Percentiles rank a stretch among this genome's conserved stretches.
Evolutionary conservation across 2,888 invertebrate genomes (phyloP).

Genomic region (Biston betularia): DNA sequence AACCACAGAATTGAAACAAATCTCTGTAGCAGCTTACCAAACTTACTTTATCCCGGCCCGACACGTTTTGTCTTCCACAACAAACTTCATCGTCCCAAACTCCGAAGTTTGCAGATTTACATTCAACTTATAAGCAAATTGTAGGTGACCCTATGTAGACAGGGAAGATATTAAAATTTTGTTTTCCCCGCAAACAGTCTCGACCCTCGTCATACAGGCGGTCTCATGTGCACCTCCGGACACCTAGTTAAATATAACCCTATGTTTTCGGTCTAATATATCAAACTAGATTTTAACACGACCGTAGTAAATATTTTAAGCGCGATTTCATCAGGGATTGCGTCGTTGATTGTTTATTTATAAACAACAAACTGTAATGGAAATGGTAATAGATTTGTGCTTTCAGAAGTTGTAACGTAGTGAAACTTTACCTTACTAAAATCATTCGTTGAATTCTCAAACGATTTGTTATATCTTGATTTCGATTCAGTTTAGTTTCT

Average conservation of each 20-base stretch:
- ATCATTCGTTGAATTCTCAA: not conserved
- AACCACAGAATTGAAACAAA: conserved; percentile 17
- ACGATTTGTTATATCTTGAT: not conserved
- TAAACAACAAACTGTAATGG: not conserved
- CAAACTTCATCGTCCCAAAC: conserved; percentile 32
- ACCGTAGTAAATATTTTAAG: conserved; percentile 41
- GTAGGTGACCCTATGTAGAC: conserved; percentile 59
- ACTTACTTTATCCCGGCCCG: conserved; percentile 19
- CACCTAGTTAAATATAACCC: conserved; percentile 61
- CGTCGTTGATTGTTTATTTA: conserved; percentile 24
- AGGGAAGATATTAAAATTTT: conserved; percentile 70
- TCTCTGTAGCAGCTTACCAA: conserved; percentile 8
- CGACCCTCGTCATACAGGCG: conserved; percentile 68
- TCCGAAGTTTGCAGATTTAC: conserved; percentile 38
- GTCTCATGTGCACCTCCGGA: conserved; percentile 66
- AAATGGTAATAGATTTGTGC: not conserved
- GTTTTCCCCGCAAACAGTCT: conserved; percentile 63
- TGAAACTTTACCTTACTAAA: not conserved
- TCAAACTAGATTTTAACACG: conserved; percentile 45
- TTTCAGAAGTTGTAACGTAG: not conserved
- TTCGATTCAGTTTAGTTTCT: not conserved
- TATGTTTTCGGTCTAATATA: conserved; percentile 47
- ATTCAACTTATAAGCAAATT: conserved; percentile 54
- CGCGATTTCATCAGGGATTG: conserved; percentile 32
- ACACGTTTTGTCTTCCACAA: conserved; percentile 27